These are phyloP conservation scores for Odocoileus virginianus DNA, from an alignment of 2,113 vertebrate species.

Conservation along the genomic window DNA sequence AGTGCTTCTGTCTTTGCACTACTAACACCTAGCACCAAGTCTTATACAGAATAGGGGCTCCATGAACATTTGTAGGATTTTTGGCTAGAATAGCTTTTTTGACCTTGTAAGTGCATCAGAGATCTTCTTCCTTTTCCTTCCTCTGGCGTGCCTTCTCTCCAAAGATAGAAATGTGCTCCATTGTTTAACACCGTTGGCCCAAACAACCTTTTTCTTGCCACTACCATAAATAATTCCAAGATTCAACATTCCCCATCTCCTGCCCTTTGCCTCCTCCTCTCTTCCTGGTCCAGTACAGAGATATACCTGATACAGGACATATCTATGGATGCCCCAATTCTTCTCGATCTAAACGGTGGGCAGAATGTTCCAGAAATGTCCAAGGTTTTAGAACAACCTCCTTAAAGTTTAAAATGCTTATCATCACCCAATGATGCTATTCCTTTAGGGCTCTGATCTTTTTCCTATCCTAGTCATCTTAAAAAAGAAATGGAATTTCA, in stretches of 20 bases:
- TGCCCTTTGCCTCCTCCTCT: not conserved
- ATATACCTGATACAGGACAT: not conserved
- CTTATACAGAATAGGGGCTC: not conserved
- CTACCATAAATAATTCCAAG: not conserved
- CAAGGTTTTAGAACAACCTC: not conserved
- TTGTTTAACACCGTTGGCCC: not conserved
- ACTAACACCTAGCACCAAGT: not conserved
- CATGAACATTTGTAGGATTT: not conserved
- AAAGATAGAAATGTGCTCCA: not conserved
- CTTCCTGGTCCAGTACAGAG: not conserved
- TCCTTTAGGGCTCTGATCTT: not conserved
- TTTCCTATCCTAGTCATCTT: not conserved
- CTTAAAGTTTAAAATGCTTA: not conserved
- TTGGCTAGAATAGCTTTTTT: not conserved
- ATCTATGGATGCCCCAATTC: too few species aligned
- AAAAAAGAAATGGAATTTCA: constrained; percentile 33
- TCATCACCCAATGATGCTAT: not conserved
- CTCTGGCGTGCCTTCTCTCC: not conserved
- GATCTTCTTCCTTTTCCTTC: not conserved
- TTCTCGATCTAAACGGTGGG: not conserved
- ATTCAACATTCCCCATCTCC: not conserved
- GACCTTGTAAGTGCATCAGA: not conserved
- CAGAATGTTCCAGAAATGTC: not conserved
- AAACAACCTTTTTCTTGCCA: not conserved
- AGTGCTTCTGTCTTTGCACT: too few species aligned